These are phyloP conservation scores for Pygoscelis adeliae DNA, from an alignment of 2,113 vertebrate species.

Conservation along the genomic window DNA sequence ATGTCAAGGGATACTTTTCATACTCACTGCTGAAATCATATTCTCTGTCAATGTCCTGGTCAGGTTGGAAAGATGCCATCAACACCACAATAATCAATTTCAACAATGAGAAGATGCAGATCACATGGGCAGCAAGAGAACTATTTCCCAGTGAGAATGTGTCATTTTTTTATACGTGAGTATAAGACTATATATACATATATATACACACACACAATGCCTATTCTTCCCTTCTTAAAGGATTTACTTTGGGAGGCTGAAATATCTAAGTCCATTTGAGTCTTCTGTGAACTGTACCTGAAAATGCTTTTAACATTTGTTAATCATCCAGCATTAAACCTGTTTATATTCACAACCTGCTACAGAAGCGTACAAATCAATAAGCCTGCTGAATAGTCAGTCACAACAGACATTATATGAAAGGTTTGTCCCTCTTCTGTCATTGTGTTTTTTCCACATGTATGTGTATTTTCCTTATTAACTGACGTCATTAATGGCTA, in stretches of 20 bases:
- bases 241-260: neutral
- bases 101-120: slow-evolving; percentile 50
- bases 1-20: neutral
- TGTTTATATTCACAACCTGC: neutral
- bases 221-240: neutral
- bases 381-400: neutral
- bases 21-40: neutral
- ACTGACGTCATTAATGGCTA: neutral
- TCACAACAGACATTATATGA: neutral
- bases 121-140: slow-evolving; percentile 34
- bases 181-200: neutral
- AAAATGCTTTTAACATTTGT: neutral
- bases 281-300: neutral
- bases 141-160: neutral
- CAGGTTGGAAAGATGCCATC: neutral
- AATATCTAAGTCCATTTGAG: neutral
- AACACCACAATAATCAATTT: slow-evolving; percentile 44
- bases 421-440: neutral
- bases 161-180: slow-evolving; percentile 66
- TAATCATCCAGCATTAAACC: neutral
- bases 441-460: neutral
- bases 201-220: neutral
- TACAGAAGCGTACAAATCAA: neutral
- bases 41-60: neutral
- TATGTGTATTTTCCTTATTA: neutral